phyloP scores from a whole-genome alignment of 2,797 vertebrate species.

The Chloroceryle amazona region DNA sequence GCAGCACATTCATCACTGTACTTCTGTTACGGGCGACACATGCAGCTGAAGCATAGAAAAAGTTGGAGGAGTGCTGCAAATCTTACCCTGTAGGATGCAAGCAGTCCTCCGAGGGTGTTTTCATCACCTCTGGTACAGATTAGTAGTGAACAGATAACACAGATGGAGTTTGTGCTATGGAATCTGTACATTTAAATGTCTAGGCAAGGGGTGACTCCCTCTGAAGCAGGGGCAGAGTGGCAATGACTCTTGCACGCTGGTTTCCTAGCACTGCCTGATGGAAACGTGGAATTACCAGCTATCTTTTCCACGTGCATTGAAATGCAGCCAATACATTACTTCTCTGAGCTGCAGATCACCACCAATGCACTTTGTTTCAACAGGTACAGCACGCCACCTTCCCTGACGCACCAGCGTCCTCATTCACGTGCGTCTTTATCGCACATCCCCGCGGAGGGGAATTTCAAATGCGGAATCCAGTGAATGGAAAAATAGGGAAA shows the following conservation, averaged over 20 bases:
- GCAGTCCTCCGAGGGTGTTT: background rate
- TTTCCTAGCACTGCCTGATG: background rate
- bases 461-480: background rate
- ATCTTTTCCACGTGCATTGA: background rate
- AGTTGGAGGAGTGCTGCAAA: background rate
- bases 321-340: background rate
- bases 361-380: background rate
- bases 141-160: background rate
- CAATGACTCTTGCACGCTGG: fast-evolving
- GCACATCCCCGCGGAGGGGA: fast-evolving
- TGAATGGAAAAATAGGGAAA: background rate
- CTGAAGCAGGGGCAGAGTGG: background rate
- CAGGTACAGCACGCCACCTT: background rate
- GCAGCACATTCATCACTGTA: background rate
- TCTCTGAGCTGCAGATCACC: background rate
- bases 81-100: background rate
- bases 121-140: background rate
- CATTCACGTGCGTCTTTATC: fast-evolving
- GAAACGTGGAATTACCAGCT: background rate
- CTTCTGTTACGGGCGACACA: background rate
- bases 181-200: background rate
- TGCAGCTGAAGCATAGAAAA: background rate
- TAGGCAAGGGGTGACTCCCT: fast-evolving
- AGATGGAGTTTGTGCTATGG: background rate
- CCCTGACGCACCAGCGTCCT: background rate